Evolutionary conservation across 2,797 vertebrate genomes (phyloP).

Genomic region (Chlorospingus semifuscus): DNA sequence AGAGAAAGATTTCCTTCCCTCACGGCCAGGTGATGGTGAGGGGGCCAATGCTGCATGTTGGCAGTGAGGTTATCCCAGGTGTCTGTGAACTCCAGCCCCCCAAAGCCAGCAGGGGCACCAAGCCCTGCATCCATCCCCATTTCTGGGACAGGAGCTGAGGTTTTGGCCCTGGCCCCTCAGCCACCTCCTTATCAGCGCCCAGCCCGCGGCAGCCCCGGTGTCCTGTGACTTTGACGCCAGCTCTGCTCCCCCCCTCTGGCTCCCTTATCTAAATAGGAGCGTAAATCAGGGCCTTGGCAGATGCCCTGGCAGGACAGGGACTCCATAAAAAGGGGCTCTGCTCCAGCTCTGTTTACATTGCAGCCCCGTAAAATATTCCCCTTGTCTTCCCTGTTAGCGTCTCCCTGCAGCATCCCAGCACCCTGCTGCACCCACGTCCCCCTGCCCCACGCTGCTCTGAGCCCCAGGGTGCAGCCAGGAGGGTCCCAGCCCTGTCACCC

Average conservation of each 20-base stretch:
- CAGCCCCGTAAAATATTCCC: conserved; percentile 79
- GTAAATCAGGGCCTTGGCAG: conserved; percentile 89
- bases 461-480: neutral
- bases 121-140: neutral
- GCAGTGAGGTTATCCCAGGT: neutral
- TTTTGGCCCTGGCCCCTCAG: neutral
- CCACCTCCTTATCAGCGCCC: conserved; percentile 75
- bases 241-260: conserved; percentile 80
- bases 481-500: neutral
- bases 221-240: conserved; percentile 88
- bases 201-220: conserved; percentile 76
- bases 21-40: accelerated
- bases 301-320: conserved; percentile 82
- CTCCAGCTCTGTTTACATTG: conserved; percentile 85
- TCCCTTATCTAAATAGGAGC: conserved; percentile 93
- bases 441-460: neutral
- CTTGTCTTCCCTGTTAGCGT: conserved; percentile 78
- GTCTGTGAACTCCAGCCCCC: neutral
- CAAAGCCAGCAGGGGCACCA: neutral
- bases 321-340: conserved; percentile 89
- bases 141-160: neutral
- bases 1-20: neutral
- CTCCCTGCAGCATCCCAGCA: conserved; percentile 71
- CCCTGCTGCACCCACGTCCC: neutral
- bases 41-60: accelerated